Percentiles rank a stretch among this genome's conserved stretches.
These are phyloP conservation scores for Hypolimnas misippus DNA, from an alignment of 2,888 invertebrate genomes.

Conservation along the genomic window DNA sequence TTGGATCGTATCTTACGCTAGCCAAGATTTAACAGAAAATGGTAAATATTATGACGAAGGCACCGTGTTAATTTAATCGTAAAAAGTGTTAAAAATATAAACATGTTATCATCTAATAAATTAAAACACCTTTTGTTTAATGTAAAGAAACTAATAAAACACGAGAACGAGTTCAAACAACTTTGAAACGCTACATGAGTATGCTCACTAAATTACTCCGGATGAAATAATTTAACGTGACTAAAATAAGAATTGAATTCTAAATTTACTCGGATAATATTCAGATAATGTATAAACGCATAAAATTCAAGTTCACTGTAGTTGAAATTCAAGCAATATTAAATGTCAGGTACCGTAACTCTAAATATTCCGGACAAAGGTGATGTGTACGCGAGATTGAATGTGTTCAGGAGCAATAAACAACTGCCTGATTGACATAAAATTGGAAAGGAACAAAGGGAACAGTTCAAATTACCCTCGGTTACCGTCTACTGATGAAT, in stretches of 20 bases:
- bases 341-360: conserved; percentile 1
- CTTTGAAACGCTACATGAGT: no score
- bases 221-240: background rate
- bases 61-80: no score
- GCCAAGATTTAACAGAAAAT: no score
- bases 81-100: no score
- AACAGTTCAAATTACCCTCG: background rate
- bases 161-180: no score
- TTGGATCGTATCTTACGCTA: no score
- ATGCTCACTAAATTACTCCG: background rate
- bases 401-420: conserved; percentile 1
- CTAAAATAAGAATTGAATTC: background rate
- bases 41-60: no score
- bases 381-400: conserved; percentile 18
- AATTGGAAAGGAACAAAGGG: background rate
- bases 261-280: no score
- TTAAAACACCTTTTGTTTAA: no score
- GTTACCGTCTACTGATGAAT: background rate
- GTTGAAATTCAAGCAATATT: background rate
- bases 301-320: background rate
- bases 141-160: no score
- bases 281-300: background rate
- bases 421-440: conserved; percentile 2
- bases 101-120: no score
- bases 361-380: conserved; percentile 16